phyloP scores from a whole-genome alignment of 2,113 vertebrate species.

The Coracopsis vasa region DNA sequence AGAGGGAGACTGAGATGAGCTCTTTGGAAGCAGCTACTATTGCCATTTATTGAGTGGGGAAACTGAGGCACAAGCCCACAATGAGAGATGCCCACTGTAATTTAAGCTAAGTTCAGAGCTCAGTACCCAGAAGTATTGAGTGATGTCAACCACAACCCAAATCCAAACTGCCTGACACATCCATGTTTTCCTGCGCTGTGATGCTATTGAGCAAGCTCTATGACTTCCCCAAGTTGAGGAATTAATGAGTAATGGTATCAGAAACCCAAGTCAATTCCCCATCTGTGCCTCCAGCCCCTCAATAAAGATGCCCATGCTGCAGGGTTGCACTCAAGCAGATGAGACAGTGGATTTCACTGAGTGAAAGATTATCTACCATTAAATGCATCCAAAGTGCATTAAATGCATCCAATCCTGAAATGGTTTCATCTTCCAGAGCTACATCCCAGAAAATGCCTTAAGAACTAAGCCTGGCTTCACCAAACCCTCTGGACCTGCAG shows the following conservation, averaged over 20 bases:
- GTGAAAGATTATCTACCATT: background rate
- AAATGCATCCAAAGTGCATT: rapidly evolving
- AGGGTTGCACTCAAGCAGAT: background rate
- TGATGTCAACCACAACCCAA: background rate
- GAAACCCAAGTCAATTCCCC: background rate
- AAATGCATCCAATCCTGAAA: background rate
- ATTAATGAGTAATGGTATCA: background rate
- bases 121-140: rapidly evolving
- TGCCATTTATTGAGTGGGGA: background rate
- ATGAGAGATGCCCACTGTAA: background rate
- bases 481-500: background rate
- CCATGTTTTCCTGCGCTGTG: rapidly evolving
- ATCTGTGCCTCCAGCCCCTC: background rate
- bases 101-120: background rate
- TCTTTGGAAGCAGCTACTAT: background rate
- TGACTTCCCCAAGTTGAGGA: background rate
- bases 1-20: background rate
- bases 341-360: background rate
- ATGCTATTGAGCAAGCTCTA: background rate
- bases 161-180: background rate
- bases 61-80: rapidly evolving
- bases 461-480: background rate
- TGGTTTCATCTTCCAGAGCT: background rate
- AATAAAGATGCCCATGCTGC: rapidly evolving
- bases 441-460: background rate